Percentiles rank a stretch among this genome's conserved stretches.
Conservation (phyloP, 2,888 invertebrate genomes). For the Sesia bembeciformis region DNA sequence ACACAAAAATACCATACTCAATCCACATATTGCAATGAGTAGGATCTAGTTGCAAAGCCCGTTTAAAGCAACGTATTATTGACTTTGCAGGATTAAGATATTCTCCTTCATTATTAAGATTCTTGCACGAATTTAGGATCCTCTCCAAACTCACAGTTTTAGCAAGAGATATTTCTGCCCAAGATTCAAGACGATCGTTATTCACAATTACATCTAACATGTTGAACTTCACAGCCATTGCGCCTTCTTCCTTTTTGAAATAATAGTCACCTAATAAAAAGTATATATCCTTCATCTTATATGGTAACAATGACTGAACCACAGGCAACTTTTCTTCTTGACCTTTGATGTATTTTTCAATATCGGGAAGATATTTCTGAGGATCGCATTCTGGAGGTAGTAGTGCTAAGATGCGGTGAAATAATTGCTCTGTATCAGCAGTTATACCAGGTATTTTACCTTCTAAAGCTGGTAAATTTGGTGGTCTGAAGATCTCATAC, state of each 20-base stretch:
- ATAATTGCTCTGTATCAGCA: constrained; percentile 84
- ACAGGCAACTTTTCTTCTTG: constrained; percentile 68
- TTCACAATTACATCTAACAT: constrained; percentile 87
- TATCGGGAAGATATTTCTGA: constrained; percentile 73
- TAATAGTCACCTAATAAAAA: constrained; percentile 95
- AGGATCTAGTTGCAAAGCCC: constrained; percentile 83
- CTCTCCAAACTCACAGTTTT: constrained; percentile 85
- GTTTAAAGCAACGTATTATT: constrained; percentile 86
- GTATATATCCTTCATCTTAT: constrained; percentile 82
- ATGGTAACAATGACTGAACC: constrained; percentile 69
- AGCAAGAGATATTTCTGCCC: constrained; percentile 92
- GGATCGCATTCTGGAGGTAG: constrained; percentile 82
- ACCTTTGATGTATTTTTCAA: constrained; percentile 81
- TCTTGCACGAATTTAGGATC: constrained; percentile 83
- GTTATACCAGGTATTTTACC: constrained; percentile 83
- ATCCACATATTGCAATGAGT: constrained; percentile 87
- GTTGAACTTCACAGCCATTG: constrained; percentile 86
- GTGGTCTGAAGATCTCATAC: constrained; percentile 87
- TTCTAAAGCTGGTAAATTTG: constrained; percentile 86
- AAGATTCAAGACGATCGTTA: constrained; percentile 88
- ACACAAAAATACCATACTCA: constrained; percentile 93
- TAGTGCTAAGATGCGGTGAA: constrained; percentile 79
- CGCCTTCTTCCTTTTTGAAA: constrained; percentile 88
- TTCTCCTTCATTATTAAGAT: constrained; percentile 74
- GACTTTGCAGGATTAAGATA: constrained; percentile 81